These are phyloP conservation scores for Yponomeuta cagnagella DNA, from an alignment of 2,888 invertebrate genomes.

Conservation along the genomic window DNA sequence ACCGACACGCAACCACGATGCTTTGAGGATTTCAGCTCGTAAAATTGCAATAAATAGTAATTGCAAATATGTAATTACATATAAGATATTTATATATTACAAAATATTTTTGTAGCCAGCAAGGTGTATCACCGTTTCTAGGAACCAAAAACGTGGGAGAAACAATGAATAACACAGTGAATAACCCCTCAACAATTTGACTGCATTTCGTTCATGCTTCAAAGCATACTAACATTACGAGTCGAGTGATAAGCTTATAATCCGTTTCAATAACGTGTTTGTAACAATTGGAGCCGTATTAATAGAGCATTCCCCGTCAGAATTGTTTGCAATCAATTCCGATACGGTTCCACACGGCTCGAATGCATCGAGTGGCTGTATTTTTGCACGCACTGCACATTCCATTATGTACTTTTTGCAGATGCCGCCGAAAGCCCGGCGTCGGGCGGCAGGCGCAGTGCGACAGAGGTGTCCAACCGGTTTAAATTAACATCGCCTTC, in stretches of 20 bases:
- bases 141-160: neutral
- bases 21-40: neutral
- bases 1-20: neutral
- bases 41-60: neutral
- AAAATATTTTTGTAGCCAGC: neutral
- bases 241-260: neutral
- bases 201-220: slow-evolving; percentile 4
- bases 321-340: slow-evolving; percentile 11
- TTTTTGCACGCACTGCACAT: slow-evolving; percentile 26
- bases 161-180: neutral
- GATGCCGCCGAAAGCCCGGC: slow-evolving; percentile 68
- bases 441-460: slow-evolving; percentile 52
- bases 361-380: slow-evolving; percentile 8
- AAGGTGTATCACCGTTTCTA: neutral
- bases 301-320: neutral
- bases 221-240: neutral
- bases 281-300: neutral
- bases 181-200: slow-evolving; percentile 1
- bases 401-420: slow-evolving; percentile 66
- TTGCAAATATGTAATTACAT: neutral
- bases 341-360: neutral
- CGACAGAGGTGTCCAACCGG: slow-evolving; percentile 70
- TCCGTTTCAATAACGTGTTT: slow-evolving; percentile 1
- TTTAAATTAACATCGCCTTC: slow-evolving; percentile 56
- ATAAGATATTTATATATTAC: neutral